These are phyloP conservation scores for Linnaemya tessellans DNA, from an alignment of 2,888 invertebrate genomes.

Conservation along the genomic window DNA sequence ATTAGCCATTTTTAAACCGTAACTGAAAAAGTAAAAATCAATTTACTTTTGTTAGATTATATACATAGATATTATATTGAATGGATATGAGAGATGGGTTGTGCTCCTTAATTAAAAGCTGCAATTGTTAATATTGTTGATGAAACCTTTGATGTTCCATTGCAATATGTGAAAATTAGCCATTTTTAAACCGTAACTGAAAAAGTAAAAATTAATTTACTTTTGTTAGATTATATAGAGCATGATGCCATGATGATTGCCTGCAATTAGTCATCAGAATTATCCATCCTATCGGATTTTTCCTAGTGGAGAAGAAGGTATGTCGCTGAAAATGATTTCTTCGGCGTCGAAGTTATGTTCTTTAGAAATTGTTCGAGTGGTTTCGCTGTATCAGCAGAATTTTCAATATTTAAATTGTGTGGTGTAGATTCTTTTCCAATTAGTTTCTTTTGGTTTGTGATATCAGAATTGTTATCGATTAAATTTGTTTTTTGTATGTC, in stretches of 20 bases:
- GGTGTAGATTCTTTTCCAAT: too few species aligned
- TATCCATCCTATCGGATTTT: neutral
- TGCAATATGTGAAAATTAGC: constrained; percentile 1
- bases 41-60: constrained; percentile 33
- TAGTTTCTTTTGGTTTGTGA: too few species aligned
- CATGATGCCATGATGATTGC: neutral
- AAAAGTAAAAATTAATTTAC: constrained; percentile 25
- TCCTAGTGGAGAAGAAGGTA: too few species aligned
- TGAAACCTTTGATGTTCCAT: constrained; percentile 37
- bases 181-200: constrained; percentile 16
- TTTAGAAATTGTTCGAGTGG: too few species aligned
- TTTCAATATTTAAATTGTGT: too few species aligned
- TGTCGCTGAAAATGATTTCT: too few species aligned
- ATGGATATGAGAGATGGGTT: constrained; percentile 36
- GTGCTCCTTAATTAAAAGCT: constrained; percentile 29
- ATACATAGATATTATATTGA: too few species aligned
- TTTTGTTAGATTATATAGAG: constrained; percentile 15
- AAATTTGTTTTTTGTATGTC: too few species aligned
- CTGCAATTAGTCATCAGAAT: constrained; percentile 3
- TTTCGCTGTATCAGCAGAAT: too few species aligned
- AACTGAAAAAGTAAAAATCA: neutral
- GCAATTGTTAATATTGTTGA: constrained; percentile 38
- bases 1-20: constrained; percentile 18
- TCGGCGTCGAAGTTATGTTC: too few species aligned
- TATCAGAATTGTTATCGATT: too few species aligned